Base-by-base conservation (phyloP, 2,888 invertebrate species). In the Glaucopsyche alexis region DNA sequence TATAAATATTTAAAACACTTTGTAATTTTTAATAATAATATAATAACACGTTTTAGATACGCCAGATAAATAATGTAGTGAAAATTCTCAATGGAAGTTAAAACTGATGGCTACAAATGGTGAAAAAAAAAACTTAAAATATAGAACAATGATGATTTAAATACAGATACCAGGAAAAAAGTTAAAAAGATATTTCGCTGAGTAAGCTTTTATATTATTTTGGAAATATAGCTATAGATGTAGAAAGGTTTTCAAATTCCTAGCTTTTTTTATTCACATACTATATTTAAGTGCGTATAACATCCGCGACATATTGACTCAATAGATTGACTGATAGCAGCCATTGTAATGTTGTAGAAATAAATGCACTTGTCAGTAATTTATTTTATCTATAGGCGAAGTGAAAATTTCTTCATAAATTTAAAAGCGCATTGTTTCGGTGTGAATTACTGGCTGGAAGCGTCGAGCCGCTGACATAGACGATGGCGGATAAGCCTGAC, bases 341-440 rank as follows among this genome's bases (percentile, higher is more conserved):
- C 60, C 60, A 60, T 60, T 60, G 60, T 60, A 60, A 60, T 60
- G 29, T 60, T 60, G 60, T 60, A 60, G 60, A 60, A 60, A 67
- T 67, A 67, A 67, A 45, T 67, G 67, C 67, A 60, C 60, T 60
- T 60, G 67, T 45, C 45, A 45, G 45, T 42, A 67, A 47, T 45
- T 11, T n/a, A 42, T 42, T 67, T 19, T 47, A 67, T 67, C 16
- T n/a, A 67, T 69, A 83, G 67, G 67, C 29, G 49, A 47, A 49
- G 49, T 47, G 69, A 49, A 69, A 69, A 47, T 69, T 67, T 29
- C 85, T 85, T 86, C 86, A 87, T 87, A 88, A 89, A 84, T 85
- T 90, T 89, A 85, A 90, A 87, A 80, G 87, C 86, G 91, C 88
- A 90, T 91, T 91, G 91, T 91, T 89, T 83, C 85, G 87, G 90